Conservation (phyloP, 2,113 vertebrate genomes). For the Benitochromis conjunctus region DNA sequence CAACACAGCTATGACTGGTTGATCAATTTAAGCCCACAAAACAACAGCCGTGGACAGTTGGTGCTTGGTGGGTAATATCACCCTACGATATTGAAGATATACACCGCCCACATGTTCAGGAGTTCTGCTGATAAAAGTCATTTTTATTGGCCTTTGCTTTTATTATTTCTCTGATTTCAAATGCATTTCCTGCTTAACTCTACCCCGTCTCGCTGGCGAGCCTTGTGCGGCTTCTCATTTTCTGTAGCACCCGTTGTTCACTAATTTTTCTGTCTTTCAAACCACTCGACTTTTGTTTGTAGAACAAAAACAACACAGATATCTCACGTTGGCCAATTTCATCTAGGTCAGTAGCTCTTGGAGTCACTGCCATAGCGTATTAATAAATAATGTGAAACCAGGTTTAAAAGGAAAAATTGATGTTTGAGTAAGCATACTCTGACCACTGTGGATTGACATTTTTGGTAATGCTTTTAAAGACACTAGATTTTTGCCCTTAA, state of each 20-base stretch:
- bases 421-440: background rate
- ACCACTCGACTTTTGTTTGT: background rate
- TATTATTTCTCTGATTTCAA: background rate
- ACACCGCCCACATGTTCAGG: background rate
- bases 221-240: background rate
- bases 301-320: background rate
- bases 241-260: no score
- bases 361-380: slow-evolving; percentile 1
- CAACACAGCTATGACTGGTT: background rate
- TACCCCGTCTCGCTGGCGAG: background rate
- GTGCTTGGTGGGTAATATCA: background rate
- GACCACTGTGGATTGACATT: slow-evolving; percentile 19
- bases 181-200: background rate
- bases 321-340: background rate
- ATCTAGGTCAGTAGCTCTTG: slow-evolving; percentile 22
- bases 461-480: slow-evolving; percentile 49
- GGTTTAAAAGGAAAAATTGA: slow-evolving; percentile 7
- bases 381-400: slow-evolving; percentile 4
- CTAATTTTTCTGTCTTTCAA: background rate
- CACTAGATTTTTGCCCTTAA: slow-evolving; percentile 8
- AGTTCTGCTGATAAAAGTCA: background rate
- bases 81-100: background rate
- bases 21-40: background rate
- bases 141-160: background rate
- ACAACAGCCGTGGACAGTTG: background rate